phyloP scores from a whole-genome alignment of 2,113 vertebrate genomes.

The Gila orcuttii region DNA sequence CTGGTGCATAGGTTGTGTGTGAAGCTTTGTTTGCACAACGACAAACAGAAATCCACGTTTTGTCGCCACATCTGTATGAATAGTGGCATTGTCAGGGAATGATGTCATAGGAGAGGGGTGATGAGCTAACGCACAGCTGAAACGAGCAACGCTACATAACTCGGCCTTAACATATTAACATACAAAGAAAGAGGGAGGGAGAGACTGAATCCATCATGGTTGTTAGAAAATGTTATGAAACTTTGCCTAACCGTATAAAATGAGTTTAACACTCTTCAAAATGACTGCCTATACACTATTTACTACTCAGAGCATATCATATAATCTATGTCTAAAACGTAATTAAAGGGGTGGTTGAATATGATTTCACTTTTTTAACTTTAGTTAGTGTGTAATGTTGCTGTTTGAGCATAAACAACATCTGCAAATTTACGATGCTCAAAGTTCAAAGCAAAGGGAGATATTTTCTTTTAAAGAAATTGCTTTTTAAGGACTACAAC shows the following conservation, averaged over 20 bases:
- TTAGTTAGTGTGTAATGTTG: too few relatives aligned
- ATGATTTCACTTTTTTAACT: too few relatives aligned
- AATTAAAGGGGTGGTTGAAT: too few relatives aligned
- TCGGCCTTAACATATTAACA: constrained; percentile 13
- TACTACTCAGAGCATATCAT: neutral
- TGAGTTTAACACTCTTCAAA: neutral
- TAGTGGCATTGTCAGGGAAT: constrained; percentile 92
- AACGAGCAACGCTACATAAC: constrained; percentile 55
- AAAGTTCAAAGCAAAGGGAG: too few relatives aligned
- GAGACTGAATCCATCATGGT: neutral
- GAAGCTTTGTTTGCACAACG: constrained; percentile 26
- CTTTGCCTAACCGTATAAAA: neutral
- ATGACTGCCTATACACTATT: neutral
- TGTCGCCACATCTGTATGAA: constrained; percentile 92
- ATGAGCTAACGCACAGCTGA: constrained; percentile 95
- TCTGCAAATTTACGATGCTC: too few relatives aligned
- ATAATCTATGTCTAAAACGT: neutral
- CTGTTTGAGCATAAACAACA: too few relatives aligned
- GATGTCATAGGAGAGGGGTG: constrained; percentile 92
- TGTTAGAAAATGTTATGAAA: neutral
- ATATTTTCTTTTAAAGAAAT: too few relatives aligned
- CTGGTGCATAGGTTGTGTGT: constrained; percentile 23
- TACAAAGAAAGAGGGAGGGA: neutral
- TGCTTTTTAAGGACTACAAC: too few relatives aligned
- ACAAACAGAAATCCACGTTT: constrained; percentile 87